Conservation (phyloP, 2,113 vertebrate genomes). For the Hirundichthys speculiger region DNA sequence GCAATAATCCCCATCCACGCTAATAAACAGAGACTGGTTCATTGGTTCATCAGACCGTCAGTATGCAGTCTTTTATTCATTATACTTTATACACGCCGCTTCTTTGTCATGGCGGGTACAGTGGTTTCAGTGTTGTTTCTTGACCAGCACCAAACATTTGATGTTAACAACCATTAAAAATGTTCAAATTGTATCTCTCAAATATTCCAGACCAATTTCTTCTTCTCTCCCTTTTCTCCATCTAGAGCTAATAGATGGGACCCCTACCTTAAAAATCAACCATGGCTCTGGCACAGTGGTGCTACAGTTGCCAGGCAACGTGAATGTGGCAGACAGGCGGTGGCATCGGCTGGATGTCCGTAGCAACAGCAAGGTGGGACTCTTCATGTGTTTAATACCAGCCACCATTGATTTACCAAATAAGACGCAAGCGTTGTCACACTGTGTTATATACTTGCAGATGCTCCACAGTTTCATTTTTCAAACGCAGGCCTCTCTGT, state of each 20-base stretch:
- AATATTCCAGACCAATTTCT: neutral
- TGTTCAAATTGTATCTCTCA: slow-evolving; percentile 1
- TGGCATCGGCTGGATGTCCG: slow-evolving; percentile 90
- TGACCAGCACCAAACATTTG: neutral
- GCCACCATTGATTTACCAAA: slow-evolving; percentile 4
- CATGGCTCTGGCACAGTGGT: slow-evolving; percentile 84
- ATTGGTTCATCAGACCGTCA: neutral
- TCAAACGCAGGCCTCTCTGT: neutral
- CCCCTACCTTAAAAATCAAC: slow-evolving; percentile 88
- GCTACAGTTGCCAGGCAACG: slow-evolving; percentile 86
- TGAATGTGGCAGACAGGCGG: slow-evolving; percentile 87
- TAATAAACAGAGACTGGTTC: slow-evolving; percentile 5
- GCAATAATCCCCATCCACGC: slow-evolving; percentile 45
- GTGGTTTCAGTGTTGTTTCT: neutral
- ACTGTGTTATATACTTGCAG: neutral
- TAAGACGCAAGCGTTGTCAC: neutral
- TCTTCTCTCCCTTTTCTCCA: slow-evolving; percentile 20
- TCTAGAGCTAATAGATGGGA: slow-evolving; percentile 84
- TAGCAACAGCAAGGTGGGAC: slow-evolving; percentile 86
- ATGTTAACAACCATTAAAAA: no score
- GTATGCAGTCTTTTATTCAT: neutral
- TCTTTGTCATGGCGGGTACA: neutral
- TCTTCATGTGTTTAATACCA: slow-evolving; percentile 19
- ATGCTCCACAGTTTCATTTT: neutral
- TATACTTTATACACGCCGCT: neutral